Percentiles rank a stretch among this genome's conserved stretches.
These are phyloP conservation scores for Podarcis cretensis DNA, from an alignment of 2,113 vertebrate genomes.

Conservation along the genomic window DNA sequence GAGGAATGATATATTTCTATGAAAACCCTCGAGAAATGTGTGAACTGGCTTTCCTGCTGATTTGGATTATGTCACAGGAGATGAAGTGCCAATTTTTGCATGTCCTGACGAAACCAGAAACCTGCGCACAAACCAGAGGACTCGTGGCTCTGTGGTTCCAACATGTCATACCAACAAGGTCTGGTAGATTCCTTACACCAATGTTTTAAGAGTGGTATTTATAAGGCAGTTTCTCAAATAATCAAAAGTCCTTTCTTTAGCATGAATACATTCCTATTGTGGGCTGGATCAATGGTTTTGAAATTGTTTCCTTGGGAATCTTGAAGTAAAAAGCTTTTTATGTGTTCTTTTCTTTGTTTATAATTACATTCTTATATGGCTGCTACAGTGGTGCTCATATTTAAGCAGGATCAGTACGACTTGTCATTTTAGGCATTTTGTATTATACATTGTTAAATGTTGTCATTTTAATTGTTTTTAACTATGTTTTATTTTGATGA, in stretches of 20 bases:
- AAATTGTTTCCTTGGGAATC: background rate
- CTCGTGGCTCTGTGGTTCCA: background rate
- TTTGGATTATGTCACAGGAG: constrained; percentile 13
- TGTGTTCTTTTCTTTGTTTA: background rate
- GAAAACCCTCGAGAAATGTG: constrained; percentile 20
- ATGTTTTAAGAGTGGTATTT: background rate
- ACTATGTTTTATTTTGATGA: no score
- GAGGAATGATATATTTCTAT: constrained; percentile 3
- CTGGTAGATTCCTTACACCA: background rate
- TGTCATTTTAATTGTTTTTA: no score
- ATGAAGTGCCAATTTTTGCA: background rate
- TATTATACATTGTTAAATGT: no score
- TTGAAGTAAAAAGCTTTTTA: background rate
- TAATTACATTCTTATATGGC: background rate
- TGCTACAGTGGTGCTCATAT: background rate
- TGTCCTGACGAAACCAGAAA: constrained; percentile 2
- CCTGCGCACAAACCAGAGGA: background rate
- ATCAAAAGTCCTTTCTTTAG: background rate
- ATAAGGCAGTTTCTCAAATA: background rate
- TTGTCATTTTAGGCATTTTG: no score
- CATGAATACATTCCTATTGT: background rate
- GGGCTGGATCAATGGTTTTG: background rate
- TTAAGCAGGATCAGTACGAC: no score
- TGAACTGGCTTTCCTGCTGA: background rate
- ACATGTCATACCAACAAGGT: fast-evolving